Evolutionary conservation across 2,797 vertebrate genomes (phyloP), one percentile per base, ranked within the genome.

Genomic region (Chanos chanos): DNA sequence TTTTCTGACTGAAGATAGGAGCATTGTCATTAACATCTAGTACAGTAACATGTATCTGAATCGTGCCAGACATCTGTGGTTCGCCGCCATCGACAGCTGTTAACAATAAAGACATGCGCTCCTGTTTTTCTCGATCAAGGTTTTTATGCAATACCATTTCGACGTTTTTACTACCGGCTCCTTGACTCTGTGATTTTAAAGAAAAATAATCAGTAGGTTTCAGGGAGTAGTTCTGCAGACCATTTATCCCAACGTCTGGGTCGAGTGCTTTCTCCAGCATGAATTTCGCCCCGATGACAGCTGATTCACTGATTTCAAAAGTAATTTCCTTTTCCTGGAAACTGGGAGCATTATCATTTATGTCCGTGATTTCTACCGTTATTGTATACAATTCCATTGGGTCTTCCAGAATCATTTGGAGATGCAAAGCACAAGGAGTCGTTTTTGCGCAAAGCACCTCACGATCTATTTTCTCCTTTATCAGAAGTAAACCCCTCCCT

Each of bases 351-450:
- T 72, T 67, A n/a, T 72, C 70, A 18, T 72, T 72, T 19, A 60
- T 54, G 34, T 72, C 70, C 18, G 72, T 4, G 4, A 87, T 78
- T 71, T 85, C 82, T 0, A 89, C 59, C 0, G 77, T 85, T 1
- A 89, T 16, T 0, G 44, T 66, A 1, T 74, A 84, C 10, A 84
- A 61, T 68, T 89, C 82, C 1, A 89, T 78, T 0, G 87, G 87
- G 12, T 67, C 81, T 60, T 87, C 86, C 4, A 89, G 58, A 0
- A 73, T 73, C 6, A 87, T 66, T 36, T 87, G 80, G 31, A 85
- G 77, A 79, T 84, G 82, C 16, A 86, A 65, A 49, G 81, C 81
- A 12, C 87, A 89, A 41, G 83, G 85, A 41, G 81, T 81, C 12
- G 61, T 85, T 69, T 84, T 70, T 2, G 64, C 74, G 51, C 86